A percentile compares a stretch with the other conserved stretches of the same genome.
Conservation (phyloP, 2,797 vertebrate species). For the Trichosurus vulpecula region DNA sequence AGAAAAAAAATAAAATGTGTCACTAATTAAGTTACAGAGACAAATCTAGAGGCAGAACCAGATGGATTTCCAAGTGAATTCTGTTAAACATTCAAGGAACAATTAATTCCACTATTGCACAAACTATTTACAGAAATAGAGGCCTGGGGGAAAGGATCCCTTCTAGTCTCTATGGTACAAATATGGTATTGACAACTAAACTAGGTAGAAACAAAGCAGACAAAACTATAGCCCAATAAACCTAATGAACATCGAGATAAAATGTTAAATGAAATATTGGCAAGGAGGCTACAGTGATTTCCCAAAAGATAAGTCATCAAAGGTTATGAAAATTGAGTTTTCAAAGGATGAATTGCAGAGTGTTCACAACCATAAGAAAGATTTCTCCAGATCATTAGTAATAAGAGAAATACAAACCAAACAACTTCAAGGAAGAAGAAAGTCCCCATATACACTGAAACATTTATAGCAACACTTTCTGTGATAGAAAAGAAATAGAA, state of each 20-base stretch:
- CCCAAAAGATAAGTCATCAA: neutral
- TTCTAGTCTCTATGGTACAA: neutral
- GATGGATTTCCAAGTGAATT: neutral
- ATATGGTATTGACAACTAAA: neutral
- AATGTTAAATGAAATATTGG: neutral
- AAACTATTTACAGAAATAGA: neutral
- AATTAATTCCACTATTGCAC: neutral
- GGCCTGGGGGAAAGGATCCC: neutral
- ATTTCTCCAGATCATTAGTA: neutral
- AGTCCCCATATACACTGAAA: neutral
- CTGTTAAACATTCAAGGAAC: neutral
- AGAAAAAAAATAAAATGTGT: neutral
- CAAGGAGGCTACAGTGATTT: neutral
- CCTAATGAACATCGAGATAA: neutral
- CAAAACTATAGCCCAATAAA: neutral
- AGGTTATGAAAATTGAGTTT: neutral
- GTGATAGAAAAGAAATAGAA: neutral
- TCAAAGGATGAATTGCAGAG: neutral
- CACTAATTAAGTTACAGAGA: neutral
- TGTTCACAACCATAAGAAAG: neutral
- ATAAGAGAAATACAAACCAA: neutral
- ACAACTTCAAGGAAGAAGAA: neutral
- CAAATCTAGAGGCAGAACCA: neutral
- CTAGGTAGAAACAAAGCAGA: neutral
- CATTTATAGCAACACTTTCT: neutral